Evolutionary conservation across 2,888 invertebrate species (phyloP), one percentile per base, ranked within the genome.

Genomic region (Sialis lutaria): DNA sequence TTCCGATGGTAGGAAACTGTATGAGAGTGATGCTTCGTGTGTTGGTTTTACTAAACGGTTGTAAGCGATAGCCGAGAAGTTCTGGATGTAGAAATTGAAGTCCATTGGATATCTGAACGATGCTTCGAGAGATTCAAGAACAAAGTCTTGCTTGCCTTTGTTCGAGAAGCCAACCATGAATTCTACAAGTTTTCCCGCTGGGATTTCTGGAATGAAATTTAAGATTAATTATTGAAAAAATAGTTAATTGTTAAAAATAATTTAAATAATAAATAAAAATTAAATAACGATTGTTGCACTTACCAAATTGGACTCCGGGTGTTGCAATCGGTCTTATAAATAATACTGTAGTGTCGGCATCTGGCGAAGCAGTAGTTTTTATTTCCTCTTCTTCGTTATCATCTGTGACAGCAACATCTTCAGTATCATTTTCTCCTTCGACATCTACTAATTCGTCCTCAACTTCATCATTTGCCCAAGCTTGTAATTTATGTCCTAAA

Each of bases 71-170:
- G 89, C 84, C 0, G 96, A 91, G 70, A 97, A 98, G 69, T 98
- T 99, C 68, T 97, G 96, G 55, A 99, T 93, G 69, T 88, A 89
- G 68, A 91, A 98, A 55, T 84, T 91, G 69, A 91, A 98, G 68
- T 98, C 97, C 85, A 95, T 89, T 6, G 97, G 96, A 63, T 97
- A 98, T 56, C 96, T 83, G 79, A 99, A 96, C 0, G 97, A 96
- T 0, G 96, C 95, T 59, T 97, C 97, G 61, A 97, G 75, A 6
- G 85, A 82, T 62, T 98, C 95, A 22, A 99, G 77, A 30, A 85
- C 67, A 60, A 96, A 95, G 55, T 95, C 91, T 55, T 84, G 79
- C 49, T 81, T 75, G 43, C 96, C 98, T 61, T 89, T 90, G 72
- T 98, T 98, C 47, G 81, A 78, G 68, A 99, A 96, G 22, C 97